Percentiles rank a stretch among this genome's conserved stretches.
Evolutionary conservation across 2,797 vertebrate genomes (phyloP).

Genomic region (Sparus aurata): DNA sequence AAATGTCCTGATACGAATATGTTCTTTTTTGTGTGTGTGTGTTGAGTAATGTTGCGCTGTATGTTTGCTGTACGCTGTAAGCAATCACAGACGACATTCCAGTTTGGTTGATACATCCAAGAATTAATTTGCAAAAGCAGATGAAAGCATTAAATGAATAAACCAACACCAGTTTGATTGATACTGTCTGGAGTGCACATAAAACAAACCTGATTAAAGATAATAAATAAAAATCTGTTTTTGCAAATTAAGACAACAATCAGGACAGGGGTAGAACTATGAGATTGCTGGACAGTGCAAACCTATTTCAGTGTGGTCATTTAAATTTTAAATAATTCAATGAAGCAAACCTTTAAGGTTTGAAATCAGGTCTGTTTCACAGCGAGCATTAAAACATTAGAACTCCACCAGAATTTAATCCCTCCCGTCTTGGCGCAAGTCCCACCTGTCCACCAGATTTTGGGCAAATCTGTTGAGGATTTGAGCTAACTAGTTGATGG

Average conservation of each 20-base stretch:
- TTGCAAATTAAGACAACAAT: neutral
- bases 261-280: neutral
- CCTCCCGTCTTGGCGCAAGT: slow-evolving; percentile 22
- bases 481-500: slow-evolving; percentile 27
- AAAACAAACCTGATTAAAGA: neutral
- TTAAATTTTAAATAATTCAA: neutral
- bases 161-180: neutral
- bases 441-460: slow-evolving; percentile 33
- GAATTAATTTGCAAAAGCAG: neutral
- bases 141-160: neutral
- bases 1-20: slow-evolving; percentile 75
- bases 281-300: neutral
- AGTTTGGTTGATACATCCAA: neutral
- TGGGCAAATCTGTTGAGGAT: slow-evolving; percentile 41
- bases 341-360: neutral
- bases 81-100: neutral
- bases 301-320: neutral
- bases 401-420: slow-evolving; percentile 11
- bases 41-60: slow-evolving; percentile 21
- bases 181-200: neutral
- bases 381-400: neutral
- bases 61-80: neutral
- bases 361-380: slow-evolving; percentile 6
- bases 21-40: slow-evolving; percentile 40
- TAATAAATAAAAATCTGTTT: neutral